Percentiles rank a stretch among this genome's conserved stretches.
Evolutionary conservation across 2,113 vertebrate genomes (phyloP).

Genomic region (Oceanites oceanicus): DNA sequence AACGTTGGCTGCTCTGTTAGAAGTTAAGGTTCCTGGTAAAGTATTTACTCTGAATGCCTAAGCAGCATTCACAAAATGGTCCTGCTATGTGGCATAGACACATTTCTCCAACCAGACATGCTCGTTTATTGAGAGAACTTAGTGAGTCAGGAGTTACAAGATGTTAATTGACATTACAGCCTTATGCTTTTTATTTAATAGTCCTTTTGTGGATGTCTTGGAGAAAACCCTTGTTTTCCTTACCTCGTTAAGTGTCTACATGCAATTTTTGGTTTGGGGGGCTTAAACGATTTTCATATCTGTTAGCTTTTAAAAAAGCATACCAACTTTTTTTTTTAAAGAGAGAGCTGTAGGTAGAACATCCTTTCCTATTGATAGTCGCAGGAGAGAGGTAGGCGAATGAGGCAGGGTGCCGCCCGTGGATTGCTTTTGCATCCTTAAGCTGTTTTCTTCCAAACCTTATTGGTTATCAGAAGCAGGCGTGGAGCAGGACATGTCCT

Average conservation of each 20-base stretch:
- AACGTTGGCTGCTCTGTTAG: neutral
- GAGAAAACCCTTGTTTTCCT: neutral
- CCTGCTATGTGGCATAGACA: neutral
- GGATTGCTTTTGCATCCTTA: neutral
- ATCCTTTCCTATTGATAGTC: neutral
- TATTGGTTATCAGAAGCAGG: neutral
- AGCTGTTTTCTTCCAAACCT: neutral
- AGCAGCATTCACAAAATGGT: neutral
- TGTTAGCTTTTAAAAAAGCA: neutral
- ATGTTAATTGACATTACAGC: rapidly evolving
- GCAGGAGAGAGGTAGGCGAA: rapidly evolving
- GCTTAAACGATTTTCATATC: neutral
- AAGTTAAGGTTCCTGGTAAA: neutral
- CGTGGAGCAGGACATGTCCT: neutral
- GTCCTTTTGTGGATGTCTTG: neutral
- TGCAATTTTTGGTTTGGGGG: neutral
- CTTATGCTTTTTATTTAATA: neutral
- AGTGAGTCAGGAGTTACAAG: neutral
- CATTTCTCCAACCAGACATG: neutral
- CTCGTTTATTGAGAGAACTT: neutral
- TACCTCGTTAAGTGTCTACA: neutral
- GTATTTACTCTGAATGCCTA: neutral
- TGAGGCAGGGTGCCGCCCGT: neutral
- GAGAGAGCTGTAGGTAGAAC: neutral
- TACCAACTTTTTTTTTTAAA: neutral